Evolutionary conservation across 1,140 invertebrate species (phyloP), one percentile per base, ranked within the genome.

Genomic region (Trachymyrmex cornetzi): DNA sequence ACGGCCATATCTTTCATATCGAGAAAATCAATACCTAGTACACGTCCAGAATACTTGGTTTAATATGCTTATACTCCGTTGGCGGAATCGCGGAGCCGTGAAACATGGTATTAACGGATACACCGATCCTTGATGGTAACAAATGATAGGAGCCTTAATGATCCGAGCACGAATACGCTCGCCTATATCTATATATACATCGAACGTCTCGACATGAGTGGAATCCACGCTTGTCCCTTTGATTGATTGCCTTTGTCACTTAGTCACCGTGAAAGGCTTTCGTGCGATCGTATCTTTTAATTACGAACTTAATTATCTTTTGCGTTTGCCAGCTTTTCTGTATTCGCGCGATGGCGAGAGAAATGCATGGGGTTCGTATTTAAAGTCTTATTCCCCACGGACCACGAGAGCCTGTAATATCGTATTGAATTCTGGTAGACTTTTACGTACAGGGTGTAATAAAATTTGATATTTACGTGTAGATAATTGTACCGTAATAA

Each of bases 161-260:
- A 92, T 93, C 89, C 90, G 86, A 80, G 84, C 84, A 71, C 77
- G 90, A 84, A 88, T 69, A 88, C 67, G 63, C 50, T 19, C 34
- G 64, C 19, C 27, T 72, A 72, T 82, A 61, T 86, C 44, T 88
- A 55, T 82, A 66, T 74, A 38, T 63, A 50, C n/a, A 55, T 75
- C 71, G 79, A 84, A 87, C 72, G 57, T 88, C 81, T 82, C 72
- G 85, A 64, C 87, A 74, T 89, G 89, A 90, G 75, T 90, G 87
- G 89, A 64, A 85, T 90, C 77, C 87, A 86, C 86, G 87, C 80
- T 87, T 89, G 90, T 89, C 89, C 88, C 88, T 93, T 93, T 94
- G 93, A 94, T 94, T 89, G 92, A 94, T 94, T 88, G 91, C 92
- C 92, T 93, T 94, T 93, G 92, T 94, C 93, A 92, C 93, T 93